Percentiles rank a stretch among this genome's conserved stretches.
phyloP scores from a whole-genome alignment of 2,888 invertebrate species.

The Periphyllus acericola region DNA sequence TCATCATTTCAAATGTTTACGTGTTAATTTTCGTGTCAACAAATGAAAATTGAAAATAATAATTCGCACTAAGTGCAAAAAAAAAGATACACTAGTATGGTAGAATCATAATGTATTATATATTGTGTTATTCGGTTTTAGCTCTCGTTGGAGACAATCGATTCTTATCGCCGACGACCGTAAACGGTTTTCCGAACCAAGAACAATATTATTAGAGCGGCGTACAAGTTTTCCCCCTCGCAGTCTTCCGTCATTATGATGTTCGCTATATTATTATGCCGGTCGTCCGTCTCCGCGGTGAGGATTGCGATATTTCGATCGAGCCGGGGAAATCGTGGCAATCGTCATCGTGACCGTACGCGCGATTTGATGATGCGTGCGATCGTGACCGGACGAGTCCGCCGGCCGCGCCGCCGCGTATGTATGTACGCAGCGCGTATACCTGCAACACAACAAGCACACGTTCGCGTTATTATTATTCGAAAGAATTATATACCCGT shows the following conservation, averaged over 20 bases:
- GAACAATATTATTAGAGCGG: neutral
- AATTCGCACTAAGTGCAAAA: neutral
- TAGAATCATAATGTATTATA: neutral
- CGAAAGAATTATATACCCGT: too few species aligned
- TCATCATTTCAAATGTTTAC: neutral
- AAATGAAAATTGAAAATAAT: neutral
- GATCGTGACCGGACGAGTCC: constrained; percentile 35
- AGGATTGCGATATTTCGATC: constrained; percentile 32
- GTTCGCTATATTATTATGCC: neutral
- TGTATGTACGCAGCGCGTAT: neutral
- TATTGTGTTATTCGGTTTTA: too few species aligned
- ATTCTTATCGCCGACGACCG: neutral
- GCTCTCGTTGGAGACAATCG: too few species aligned
- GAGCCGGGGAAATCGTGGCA: neutral
- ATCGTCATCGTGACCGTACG: constrained; percentile 15
- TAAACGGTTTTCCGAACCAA: neutral
- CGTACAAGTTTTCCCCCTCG: neutral
- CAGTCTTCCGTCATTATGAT: neutral
- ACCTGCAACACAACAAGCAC: neutral
- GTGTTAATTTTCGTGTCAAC: neutral
- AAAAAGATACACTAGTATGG: neutral
- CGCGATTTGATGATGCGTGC: neutral
- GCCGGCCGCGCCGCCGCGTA: neutral
- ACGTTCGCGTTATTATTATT: neutral
- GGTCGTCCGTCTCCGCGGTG: neutral